These are phyloP conservation scores for Ostrea denselamellosa DNA, from an alignment of 1,140 invertebrate species.

Conservation along the genomic window DNA sequence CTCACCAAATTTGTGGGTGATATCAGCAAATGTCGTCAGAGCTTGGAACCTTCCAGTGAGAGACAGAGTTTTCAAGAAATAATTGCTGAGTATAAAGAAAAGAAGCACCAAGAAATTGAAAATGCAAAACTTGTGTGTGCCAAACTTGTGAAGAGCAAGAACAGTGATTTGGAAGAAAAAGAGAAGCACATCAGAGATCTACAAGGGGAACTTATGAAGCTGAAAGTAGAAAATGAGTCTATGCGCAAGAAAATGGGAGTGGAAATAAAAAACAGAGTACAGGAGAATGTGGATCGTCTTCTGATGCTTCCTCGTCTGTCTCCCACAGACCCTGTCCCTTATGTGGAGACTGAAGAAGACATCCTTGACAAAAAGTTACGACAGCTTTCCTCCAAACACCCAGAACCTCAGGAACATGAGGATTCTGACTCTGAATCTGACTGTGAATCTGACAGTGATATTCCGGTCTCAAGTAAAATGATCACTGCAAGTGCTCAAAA, in stretches of 20 bases:
- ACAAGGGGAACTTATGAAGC: constrained; percentile 23
- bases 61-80: constrained; percentile 37
- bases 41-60: neutral
- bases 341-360: neutral
- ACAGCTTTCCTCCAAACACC: neutral
- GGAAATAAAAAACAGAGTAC: constrained; percentile 24
- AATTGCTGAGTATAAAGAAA: constrained; percentile 5
- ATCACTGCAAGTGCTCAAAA: neutral
- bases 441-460: neutral
- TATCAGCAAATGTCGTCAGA: constrained; percentile 17
- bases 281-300: constrained; percentile 6
- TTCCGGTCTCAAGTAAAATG: neutral
- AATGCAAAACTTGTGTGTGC: constrained; percentile 9
- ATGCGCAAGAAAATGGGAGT: constrained; percentile 37
- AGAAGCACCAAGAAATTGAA: constrained; percentile 33
- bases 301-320: neutral
- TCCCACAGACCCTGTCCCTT: neutral
- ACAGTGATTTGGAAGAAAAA: constrained; percentile 34
- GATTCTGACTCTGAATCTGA: constrained; percentile 14
- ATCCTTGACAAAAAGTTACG: neutral
- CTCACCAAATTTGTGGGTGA: neutral
- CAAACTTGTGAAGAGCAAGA: constrained; percentile 40
- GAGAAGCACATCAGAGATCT: constrained; percentile 23
- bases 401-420: neutral
- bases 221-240: constrained; percentile 31